Base-by-base conservation (phyloP, 1,140 invertebrate species). In the Drosophila baimaii region DNA sequence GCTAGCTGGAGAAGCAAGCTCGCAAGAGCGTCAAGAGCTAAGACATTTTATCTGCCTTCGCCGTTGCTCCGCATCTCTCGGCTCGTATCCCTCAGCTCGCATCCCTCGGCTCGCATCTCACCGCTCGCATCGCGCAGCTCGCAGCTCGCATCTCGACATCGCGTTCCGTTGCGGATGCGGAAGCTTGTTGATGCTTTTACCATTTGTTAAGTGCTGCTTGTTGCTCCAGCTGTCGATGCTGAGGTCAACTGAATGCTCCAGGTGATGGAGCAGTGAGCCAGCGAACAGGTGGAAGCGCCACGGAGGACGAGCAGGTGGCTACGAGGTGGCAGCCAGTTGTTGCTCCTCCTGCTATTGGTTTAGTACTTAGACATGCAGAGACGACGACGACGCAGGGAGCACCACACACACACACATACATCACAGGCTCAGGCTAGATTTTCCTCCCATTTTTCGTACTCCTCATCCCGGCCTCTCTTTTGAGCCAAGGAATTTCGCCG, bases 181-280 rank as follows among this genome's bases (percentile, higher is more conserved):
- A 88, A 88, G 84, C 84, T 89, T 89, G 84, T 88, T 89, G 84
- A 88, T 89, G 84, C 84, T 88, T 88, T 89, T 89, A 89, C 84
- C 84, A 88, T 88, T 88, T 88, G 84, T 88, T 89, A 88, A 88
- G 84, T 88, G 84, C 84, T 88, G 84, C 84, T 88, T 88, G 84
- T 88, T 88, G 84, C 84, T 89, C 77, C 84, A 89, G 84, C 83
- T 88, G 83, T 83, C 83, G 83, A 88, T 89, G 84, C 79, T 83
- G 82, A 86, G 82, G 84, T 88, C 83, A 88, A 74, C 81, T 71
- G 65, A 71, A 71, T 70, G 68, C 81, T 84, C 81, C 81, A 80
- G 81, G 77, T 77, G 72, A 75, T 73, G 70, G 75, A 68, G 57
- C 68, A 76, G 61, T 64, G 54, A 49, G 58, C 54, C 58, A 52